A percentile compares a stretch with the other conserved stretches of the same genome.
These are phyloP conservation scores for Callithrix jacchus DNA, from an alignment of 2,113 vertebrate genomes.

Conservation along the genomic window DNA sequence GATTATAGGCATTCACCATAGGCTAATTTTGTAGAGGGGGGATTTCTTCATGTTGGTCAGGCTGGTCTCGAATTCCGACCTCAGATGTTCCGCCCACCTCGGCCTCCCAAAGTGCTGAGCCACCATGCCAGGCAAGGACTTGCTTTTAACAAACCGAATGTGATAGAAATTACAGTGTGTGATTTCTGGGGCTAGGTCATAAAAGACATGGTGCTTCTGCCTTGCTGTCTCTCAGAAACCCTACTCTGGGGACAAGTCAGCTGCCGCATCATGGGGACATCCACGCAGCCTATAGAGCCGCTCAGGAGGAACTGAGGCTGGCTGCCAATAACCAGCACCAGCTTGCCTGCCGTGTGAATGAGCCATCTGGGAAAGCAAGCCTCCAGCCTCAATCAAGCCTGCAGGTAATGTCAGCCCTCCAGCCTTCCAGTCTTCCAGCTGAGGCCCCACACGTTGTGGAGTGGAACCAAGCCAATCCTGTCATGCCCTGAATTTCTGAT, in stretches of 20 bases:
- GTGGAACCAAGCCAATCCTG: neutral
- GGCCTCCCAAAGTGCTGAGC: too few relatives aligned
- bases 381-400: neutral
- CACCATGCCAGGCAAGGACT: neutral
- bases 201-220: neutral
- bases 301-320: neutral
- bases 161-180: neutral
- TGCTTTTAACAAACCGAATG: neutral
- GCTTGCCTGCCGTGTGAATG: neutral
- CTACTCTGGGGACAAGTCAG: neutral
- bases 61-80: too few relatives aligned
- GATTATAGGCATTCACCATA: too few relatives aligned
- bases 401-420: slow-evolving; percentile 13
- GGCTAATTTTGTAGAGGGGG: too few relatives aligned
- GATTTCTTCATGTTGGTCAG: too few relatives aligned
- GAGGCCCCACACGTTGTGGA: slow-evolving; percentile 16
- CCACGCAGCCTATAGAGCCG: neutral
- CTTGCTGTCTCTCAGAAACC: neutral
- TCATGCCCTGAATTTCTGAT: neutral
- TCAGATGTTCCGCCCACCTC: too few relatives aligned
- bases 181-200: neutral
- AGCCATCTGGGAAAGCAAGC: slow-evolving; percentile 11
- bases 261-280: neutral
- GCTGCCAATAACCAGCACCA: slow-evolving; percentile 3
- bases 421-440: slow-evolving; percentile 12